Percentiles rank a stretch among this genome's conserved stretches.
phyloP scores from a whole-genome alignment of 2,888 invertebrate species.

The Pedicia rivosa region DNA sequence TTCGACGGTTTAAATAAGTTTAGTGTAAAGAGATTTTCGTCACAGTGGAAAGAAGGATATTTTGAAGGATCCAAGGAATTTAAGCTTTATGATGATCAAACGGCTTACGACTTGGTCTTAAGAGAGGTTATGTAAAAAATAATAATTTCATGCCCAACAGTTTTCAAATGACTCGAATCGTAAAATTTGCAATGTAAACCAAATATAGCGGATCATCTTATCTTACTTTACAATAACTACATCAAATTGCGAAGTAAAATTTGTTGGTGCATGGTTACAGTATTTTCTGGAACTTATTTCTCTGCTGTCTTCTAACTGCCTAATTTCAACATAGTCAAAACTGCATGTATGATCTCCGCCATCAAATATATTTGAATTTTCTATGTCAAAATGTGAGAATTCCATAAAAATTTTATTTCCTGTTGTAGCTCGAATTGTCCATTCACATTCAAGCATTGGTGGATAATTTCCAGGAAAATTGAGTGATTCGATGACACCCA shows the following conservation, averaged over 20 bases:
- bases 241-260: constrained; percentile 15
- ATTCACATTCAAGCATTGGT: constrained; percentile 49
- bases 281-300: constrained; percentile 22
- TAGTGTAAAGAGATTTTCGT: too few species aligned
- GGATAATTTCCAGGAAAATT: constrained; percentile 60
- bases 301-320: constrained; percentile 28
- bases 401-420: constrained; percentile 69
- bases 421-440: constrained; percentile 54
- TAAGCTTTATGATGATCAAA: too few species aligned
- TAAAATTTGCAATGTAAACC: too few species aligned
- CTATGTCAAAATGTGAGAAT: constrained; percentile 63
- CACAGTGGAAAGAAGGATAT: too few species aligned
- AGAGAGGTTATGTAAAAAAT: too few species aligned
- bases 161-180: too few species aligned
- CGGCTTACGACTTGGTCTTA: too few species aligned
- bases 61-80: too few species aligned
- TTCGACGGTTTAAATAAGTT: too few species aligned
- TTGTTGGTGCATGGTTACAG: constrained; percentile 16
- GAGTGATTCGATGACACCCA: constrained; percentile 73
- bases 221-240: constrained; percentile 34
- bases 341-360: constrained; percentile 28
- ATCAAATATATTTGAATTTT: constrained; percentile 17
- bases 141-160: too few species aligned
- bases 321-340: constrained; percentile 40
- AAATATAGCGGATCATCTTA: too few species aligned